Conservation (phyloP, 2,888 invertebrate genomes). For the Mactromeris polynyma region DNA sequence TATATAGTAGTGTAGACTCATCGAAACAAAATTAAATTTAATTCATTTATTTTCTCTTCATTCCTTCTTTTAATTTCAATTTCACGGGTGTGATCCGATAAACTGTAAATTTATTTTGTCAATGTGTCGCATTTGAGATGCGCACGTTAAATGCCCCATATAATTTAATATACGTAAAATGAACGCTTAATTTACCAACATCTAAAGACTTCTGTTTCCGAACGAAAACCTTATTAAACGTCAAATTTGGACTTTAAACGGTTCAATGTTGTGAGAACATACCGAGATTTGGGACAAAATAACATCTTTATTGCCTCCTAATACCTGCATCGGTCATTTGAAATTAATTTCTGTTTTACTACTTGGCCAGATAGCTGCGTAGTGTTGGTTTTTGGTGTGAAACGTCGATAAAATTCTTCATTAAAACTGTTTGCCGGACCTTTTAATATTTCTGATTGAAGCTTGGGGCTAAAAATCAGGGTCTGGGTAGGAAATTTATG, state of each 20-base stretch:
- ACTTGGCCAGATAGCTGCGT: not conserved
- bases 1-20: slow-evolving; percentile 59
- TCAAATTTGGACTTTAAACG: slow-evolving; percentile 43
- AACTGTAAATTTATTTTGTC: slow-evolving; percentile 69
- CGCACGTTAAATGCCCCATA: slow-evolving; percentile 57
- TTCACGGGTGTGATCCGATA: slow-evolving; percentile 66
- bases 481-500: not conserved
- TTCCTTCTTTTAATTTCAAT: slow-evolving; percentile 66
- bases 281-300: slow-evolving; percentile 37
- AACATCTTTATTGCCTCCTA: slow-evolving; percentile 33
- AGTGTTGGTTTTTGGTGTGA: not conserved
- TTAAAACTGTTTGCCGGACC: not conserved
- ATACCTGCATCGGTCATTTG: slow-evolving; percentile 30
- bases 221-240: slow-evolving; percentile 34
- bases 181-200: slow-evolving; percentile 46
- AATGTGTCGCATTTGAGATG: slow-evolving; percentile 42
- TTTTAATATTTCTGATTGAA: not conserved
- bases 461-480: not conserved
- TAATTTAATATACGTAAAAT: slow-evolving; percentile 57
- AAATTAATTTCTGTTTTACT: not conserved
- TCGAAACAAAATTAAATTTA: slow-evolving; percentile 72
- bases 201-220: slow-evolving; percentile 41
- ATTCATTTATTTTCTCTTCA: slow-evolving; percentile 70
- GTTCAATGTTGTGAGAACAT: slow-evolving; percentile 31
- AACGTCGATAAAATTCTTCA: not conserved